A percentile compares a stretch with the other conserved stretches of the same genome.
Evolutionary conservation across 2,888 invertebrate species (phyloP).

Genomic region (Cryptocheilus praepositus): DNA sequence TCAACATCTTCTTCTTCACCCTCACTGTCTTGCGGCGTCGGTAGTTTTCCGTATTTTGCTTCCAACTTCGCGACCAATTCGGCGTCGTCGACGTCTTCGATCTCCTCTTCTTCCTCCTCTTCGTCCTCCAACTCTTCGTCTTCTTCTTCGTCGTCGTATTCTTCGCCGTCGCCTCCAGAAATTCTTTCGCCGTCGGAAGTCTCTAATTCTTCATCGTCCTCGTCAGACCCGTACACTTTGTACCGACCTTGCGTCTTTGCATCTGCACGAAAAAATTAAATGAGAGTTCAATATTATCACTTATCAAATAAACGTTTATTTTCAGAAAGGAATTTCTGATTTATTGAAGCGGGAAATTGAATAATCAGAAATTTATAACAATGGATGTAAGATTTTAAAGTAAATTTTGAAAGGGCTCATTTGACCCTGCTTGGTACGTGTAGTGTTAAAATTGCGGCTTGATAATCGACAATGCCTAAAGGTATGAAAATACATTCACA

Average conservation of each 20-base stretch:
- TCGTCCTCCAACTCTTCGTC: conserved; percentile 63
- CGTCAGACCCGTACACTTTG: conserved; percentile 42
- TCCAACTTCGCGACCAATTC: conserved; percentile 83
- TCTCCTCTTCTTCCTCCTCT: conserved; percentile 66
- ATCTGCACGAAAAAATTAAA: conserved; percentile 26
- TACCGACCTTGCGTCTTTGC: conserved; percentile 24
- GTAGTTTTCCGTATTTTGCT: conserved; percentile 84
- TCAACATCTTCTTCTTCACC: conserved; percentile 75
- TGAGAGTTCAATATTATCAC: too few species aligned
- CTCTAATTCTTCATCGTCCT: conserved; percentile 49
- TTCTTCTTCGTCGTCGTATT: conserved; percentile 49
- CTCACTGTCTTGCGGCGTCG: conserved; percentile 72
- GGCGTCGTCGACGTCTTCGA: conserved; percentile 81
- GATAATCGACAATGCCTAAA: too few species aligned
- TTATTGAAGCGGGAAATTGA: too few species aligned
- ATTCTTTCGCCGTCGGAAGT: conserved; percentile 51
- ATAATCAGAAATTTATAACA: too few species aligned
- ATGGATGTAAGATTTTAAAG: too few species aligned
- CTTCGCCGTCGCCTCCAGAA: conserved; percentile 44
- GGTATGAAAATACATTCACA: too few species aligned
- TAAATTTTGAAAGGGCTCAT: too few species aligned
- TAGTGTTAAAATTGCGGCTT: too few species aligned
- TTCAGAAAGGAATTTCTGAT: too few species aligned
- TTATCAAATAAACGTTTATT: too few species aligned
- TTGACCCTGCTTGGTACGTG: too few species aligned